Evolutionary conservation across 2,113 vertebrate genomes (phyloP).

Genomic region (Ptilorrhoa leucosticta): DNA sequence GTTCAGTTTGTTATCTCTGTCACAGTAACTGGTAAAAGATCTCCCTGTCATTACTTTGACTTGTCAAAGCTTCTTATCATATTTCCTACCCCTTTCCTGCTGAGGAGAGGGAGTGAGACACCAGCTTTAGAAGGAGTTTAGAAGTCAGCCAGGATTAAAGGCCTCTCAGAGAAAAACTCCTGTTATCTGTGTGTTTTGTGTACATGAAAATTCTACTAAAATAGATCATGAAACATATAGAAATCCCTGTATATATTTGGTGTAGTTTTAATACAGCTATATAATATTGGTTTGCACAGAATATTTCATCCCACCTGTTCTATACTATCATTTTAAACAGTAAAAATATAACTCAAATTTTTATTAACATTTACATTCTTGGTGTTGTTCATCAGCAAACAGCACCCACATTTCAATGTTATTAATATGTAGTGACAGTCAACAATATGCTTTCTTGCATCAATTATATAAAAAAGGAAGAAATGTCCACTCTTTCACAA

Average conservation of each 20-base stretch:
- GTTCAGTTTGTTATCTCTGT: not conserved
- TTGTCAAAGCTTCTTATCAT: not conserved
- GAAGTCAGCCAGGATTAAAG: rapidly evolving
- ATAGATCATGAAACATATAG: not conserved
- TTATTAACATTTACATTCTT: not conserved
- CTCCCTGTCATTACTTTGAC: not conserved
- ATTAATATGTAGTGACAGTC: not conserved
- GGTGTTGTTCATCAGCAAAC: not conserved
- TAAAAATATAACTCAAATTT: not conserved
- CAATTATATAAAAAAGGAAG: not conserved
- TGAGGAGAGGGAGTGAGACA: rapidly evolving
- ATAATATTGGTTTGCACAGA: not conserved
- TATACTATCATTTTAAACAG: not conserved
- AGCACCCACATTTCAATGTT: not conserved
- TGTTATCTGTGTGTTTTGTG: not conserved
- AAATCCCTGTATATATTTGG: not conserved
- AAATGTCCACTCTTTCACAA: not conserved
- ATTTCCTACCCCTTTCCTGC: not conserved
- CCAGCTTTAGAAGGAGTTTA: rapidly evolving
- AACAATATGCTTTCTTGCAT: not conserved
- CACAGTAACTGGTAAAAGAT: not conserved
- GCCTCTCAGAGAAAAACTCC: not conserved
- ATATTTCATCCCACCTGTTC: not conserved
- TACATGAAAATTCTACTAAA: not conserved
- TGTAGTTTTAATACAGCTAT: not conserved